Conservation (phyloP, 2,797 vertebrate species). For the Bradypodion pumilum region DNA sequence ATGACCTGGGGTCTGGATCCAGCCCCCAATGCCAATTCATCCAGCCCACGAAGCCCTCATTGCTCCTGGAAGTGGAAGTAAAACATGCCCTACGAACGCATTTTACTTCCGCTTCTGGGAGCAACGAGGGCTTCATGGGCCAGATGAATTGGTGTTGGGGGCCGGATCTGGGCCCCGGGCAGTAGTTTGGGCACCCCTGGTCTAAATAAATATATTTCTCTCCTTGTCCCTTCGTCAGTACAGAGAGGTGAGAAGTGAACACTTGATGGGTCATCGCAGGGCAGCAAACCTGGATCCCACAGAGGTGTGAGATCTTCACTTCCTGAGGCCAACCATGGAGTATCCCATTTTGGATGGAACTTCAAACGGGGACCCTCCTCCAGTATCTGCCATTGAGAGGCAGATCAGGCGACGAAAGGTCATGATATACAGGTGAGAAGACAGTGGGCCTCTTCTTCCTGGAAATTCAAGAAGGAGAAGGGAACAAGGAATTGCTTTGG, state of each 20-base stretch:
- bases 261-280: background rate
- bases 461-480: background rate
- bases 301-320: background rate
- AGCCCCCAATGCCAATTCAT: no score
- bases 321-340: constrained; percentile 25
- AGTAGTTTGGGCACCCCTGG: no score
- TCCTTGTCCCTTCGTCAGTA: no score
- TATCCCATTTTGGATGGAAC: background rate
- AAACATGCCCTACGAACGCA: no score
- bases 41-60: no score
- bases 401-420: background rate
- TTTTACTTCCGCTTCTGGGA: no score
- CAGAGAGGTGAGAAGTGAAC: constrained; percentile 11
- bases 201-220: background rate
- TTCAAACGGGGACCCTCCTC: background rate
- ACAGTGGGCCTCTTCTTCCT: background rate
- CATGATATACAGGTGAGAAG: constrained; percentile 27
- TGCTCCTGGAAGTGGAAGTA: no score
- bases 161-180: no score
- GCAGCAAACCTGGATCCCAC: background rate
- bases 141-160: no score
- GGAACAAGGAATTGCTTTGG: background rate
- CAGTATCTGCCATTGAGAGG: background rate
- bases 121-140: no score
- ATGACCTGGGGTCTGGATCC: no score